Percentiles rank a stretch among this genome's conserved stretches.
Conservation (phyloP, 2,797 vertebrate genomes). For the Argya squamiceps region DNA sequence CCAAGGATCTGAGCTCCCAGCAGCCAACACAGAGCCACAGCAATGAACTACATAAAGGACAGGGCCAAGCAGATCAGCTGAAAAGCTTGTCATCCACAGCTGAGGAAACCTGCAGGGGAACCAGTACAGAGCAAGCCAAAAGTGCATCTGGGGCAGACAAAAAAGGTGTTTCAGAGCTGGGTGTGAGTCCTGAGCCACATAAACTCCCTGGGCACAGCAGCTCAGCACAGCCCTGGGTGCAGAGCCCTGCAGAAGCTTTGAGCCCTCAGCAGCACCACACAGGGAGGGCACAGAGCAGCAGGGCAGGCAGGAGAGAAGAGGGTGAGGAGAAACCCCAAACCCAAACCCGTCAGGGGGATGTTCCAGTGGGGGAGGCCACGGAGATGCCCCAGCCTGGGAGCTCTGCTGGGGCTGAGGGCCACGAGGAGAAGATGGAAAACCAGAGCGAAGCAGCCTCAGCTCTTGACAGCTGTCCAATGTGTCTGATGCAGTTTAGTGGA, state of each 20-base stretch:
- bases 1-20: neutral
- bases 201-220: neutral
- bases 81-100: neutral
- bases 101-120: neutral
- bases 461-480: slow-evolving; percentile 87
- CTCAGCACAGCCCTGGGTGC: neutral
- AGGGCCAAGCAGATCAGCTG: neutral
- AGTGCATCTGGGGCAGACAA: neutral
- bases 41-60: neutral
- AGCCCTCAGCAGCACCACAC: neutral
- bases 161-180: neutral
- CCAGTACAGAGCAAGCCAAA: neutral
- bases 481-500: slow-evolving; percentile 78
- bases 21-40: neutral
- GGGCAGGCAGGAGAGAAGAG: neutral
- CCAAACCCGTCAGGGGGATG: neutral
- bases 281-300: neutral
- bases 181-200: rapidly evolving
- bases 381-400: rapidly evolving
- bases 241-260: neutral
- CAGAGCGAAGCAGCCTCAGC: neutral
- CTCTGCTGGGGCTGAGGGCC: neutral
- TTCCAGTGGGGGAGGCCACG: neutral
- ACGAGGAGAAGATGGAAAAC: neutral
- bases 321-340: neutral